Percentiles rank a stretch among this genome's conserved stretches.
Evolutionary conservation across 2,113 vertebrate species (phyloP).

Genomic region (Triplophysa siluroides): DNA sequence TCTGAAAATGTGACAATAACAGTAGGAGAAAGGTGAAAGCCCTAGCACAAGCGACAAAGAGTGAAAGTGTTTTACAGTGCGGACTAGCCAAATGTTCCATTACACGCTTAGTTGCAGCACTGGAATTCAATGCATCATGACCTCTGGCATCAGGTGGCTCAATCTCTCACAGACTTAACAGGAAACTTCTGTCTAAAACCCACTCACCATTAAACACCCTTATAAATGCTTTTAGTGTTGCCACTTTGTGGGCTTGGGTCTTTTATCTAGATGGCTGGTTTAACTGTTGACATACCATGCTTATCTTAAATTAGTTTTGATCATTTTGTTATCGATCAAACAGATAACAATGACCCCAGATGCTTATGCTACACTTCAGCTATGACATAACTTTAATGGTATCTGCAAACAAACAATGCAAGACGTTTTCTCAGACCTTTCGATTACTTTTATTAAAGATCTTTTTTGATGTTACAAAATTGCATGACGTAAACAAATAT

Average conservation of each 20-base stretch:
- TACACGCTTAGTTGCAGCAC: slow-evolving; percentile 67
- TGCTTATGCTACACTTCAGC: too few species aligned
- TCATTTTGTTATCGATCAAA: too few species aligned
- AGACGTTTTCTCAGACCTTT: not conserved
- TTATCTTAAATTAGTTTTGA: too few species aligned
- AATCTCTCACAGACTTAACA: not conserved
- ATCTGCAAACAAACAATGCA: too few species aligned
- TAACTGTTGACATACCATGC: not conserved
- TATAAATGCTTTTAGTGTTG: not conserved
- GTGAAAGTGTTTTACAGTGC: slow-evolving; percentile 3
- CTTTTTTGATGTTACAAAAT: too few species aligned
- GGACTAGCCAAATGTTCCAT: slow-evolving; percentile 61
- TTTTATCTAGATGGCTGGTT: not conserved
- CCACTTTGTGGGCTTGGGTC: not conserved
- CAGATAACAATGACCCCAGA: too few species aligned
- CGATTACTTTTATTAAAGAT: not conserved
- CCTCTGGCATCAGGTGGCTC: slow-evolving; percentile 44
- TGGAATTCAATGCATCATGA: slow-evolving; percentile 66
- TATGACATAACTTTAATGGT: too few species aligned
- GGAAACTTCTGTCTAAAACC: not conserved
- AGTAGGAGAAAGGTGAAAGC: not conserved
- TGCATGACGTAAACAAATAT: too few species aligned
- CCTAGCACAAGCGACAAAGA: not conserved
- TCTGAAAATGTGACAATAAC: not conserved
- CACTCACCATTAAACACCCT: not conserved